phyloP scores from a whole-genome alignment of 2,113 vertebrate genomes.

The Mormoops blainvillei region DNA sequence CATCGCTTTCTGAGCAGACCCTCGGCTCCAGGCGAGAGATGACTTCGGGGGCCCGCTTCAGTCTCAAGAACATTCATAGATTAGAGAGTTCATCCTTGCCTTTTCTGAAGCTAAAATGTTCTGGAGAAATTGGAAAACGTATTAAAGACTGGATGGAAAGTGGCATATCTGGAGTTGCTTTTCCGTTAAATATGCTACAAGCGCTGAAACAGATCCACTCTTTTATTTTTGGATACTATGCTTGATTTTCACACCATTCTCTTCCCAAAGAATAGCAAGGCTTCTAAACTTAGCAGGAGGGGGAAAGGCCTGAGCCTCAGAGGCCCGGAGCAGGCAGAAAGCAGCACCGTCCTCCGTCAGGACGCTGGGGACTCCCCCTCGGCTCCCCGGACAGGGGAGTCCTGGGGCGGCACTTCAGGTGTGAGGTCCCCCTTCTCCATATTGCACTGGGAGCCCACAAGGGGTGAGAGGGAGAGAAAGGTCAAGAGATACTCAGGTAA shows the following conservation, averaged over 20 bases:
- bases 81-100: slow-evolving; percentile 37
- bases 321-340: slow-evolving; percentile 25
- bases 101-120: slow-evolving; percentile 54
- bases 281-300: slow-evolving; percentile 67
- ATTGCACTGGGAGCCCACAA: not conserved
- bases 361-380: accelerated
- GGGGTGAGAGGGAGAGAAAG: not conserved
- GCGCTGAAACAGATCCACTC: slow-evolving; percentile 63
- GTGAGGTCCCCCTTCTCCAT: not conserved
- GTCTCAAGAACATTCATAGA: slow-evolving; percentile 1
- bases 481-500: not conserved
- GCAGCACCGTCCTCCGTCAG: not conserved
- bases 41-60: not conserved
- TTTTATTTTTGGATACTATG: slow-evolving; percentile 66
- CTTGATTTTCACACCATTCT: slow-evolving; percentile 71
- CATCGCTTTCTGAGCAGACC: not conserved
- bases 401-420: accelerated
- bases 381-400: not conserved
- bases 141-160: slow-evolving; percentile 26
- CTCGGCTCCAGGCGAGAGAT: not conserved
- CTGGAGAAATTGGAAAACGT: not conserved
- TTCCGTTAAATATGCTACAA: slow-evolving; percentile 20
- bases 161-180: slow-evolving; percentile 23
- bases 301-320: slow-evolving; percentile 61
- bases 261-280: slow-evolving; percentile 71